Evolutionary conservation across 1,140 invertebrate genomes (phyloP).

Genomic region (Brachionus rotundiformis): DNA sequence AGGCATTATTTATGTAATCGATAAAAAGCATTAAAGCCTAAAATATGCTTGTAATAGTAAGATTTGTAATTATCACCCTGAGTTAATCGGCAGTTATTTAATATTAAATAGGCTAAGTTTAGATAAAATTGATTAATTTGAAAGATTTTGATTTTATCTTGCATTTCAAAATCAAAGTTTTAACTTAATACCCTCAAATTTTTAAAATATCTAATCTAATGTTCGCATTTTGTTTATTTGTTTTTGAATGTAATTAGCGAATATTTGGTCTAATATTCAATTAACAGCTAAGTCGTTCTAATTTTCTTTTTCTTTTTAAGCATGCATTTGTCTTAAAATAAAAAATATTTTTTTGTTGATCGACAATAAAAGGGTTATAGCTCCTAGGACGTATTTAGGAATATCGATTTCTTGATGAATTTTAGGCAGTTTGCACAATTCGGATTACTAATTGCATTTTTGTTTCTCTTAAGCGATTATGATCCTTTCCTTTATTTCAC

Average conservation of each 20-base stretch:
- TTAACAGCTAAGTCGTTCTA: not conserved
- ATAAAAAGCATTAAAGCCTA: not conserved
- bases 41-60: not conserved
- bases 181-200: not conserved
- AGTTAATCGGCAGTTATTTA: not conserved
- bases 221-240: not conserved
- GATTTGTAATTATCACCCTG: not conserved
- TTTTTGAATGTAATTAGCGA: not conserved
- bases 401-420: conserved; percentile 11
- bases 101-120: not conserved
- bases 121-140: not conserved
- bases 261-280: conserved; percentile 9
- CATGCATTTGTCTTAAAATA: conserved; percentile 3
- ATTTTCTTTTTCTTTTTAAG: conserved; percentile 1
- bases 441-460: not conserved
- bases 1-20: not conserved
- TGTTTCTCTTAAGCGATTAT: not conserved
- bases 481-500: not conserved
- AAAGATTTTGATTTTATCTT: not conserved
- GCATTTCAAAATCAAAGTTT: not conserved
- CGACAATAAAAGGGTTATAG: not conserved
- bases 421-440: not conserved
- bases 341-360: not conserved
- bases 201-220: not conserved
- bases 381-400: not conserved